Evolutionary conservation across 2,888 invertebrate species (phyloP).

Genomic region (Eugnorisma glareosa): DNA sequence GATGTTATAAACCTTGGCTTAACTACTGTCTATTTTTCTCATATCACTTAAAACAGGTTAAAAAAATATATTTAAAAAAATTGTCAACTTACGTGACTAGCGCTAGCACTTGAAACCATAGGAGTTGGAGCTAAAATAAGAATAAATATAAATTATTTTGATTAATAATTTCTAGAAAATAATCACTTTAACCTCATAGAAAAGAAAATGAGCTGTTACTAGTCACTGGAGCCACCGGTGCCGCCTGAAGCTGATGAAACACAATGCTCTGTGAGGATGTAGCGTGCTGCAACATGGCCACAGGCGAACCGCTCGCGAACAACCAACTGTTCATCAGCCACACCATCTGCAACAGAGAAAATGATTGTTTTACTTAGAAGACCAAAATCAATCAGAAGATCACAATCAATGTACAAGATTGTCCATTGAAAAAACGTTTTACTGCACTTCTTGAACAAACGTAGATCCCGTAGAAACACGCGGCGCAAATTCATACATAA

Average conservation of each 20-base stretch:
- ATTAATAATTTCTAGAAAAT: not conserved
- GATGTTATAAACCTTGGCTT: not conserved
- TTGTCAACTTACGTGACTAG: conserved; percentile 49
- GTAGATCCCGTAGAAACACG: not conserved
- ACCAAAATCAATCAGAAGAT: not conserved
- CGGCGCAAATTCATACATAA: not conserved
- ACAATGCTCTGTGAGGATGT: conserved; percentile 85
- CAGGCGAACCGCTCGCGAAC: conserved; percentile 73
- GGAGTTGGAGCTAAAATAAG: conserved; percentile 51
- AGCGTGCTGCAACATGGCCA: conserved; percentile 85
- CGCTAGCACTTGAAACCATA: conserved; percentile 36
- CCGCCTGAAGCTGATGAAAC: conserved; percentile 74
- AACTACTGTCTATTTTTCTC: not conserved
- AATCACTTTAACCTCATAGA: not conserved
- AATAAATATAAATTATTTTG: not conserved
- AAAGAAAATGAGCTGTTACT: conserved; percentile 53
- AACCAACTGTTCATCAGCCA: conserved; percentile 75
- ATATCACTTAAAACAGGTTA: not conserved
- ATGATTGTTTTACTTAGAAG: not conserved
- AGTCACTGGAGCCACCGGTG: conserved; percentile 66
- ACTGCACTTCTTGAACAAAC: not conserved
- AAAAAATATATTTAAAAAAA: not conserved
- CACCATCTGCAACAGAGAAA: conserved; percentile 68
- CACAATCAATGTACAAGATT: not conserved
- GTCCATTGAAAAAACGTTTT: not conserved